Percentiles rank a stretch among this genome's conserved stretches.
These are phyloP conservation scores for Laupala kohalensis DNA, from an alignment of 1,140 invertebrate species.

Conservation along the genomic window DNA sequence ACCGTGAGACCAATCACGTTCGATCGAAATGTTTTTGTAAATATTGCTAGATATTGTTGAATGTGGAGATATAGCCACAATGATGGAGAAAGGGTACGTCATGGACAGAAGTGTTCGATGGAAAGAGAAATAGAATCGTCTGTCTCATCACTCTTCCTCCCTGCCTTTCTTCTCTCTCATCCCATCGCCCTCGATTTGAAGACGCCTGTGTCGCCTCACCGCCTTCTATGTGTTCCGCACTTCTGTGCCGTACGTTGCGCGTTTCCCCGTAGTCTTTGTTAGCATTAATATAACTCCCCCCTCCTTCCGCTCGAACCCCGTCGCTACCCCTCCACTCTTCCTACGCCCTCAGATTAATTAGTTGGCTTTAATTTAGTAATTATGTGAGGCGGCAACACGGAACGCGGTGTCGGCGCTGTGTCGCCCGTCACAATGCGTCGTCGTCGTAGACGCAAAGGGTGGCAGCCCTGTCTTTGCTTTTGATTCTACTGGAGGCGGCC, in stretches of 20 bases:
- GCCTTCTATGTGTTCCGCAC: background rate
- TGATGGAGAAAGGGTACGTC: no score
- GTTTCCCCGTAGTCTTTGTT: background rate
- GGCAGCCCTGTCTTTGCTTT: background rate
- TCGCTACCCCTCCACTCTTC: background rate
- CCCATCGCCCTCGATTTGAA: background rate
- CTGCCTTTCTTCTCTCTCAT: background rate
- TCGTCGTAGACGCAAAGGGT: background rate
- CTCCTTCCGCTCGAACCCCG: background rate
- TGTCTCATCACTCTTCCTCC: background rate
- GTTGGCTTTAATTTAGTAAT: constrained; percentile 11
- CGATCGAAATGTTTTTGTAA: no score
- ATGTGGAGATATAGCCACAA: no score
- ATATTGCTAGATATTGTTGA: no score
- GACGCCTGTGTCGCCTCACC: background rate
- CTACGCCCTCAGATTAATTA: constrained; percentile 5
- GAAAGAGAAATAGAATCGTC: no score
- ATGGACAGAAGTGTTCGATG: no score
- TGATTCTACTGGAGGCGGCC: background rate
- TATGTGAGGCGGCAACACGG: constrained; percentile 8
- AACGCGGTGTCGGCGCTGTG: background rate
- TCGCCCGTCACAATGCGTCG: background rate
- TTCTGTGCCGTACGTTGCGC: background rate
- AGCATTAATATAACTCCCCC: background rate
- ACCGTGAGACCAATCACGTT: no score